phyloP scores from a whole-genome alignment of 1,140 invertebrate species.

The Brachionus paranguensis region DNA sequence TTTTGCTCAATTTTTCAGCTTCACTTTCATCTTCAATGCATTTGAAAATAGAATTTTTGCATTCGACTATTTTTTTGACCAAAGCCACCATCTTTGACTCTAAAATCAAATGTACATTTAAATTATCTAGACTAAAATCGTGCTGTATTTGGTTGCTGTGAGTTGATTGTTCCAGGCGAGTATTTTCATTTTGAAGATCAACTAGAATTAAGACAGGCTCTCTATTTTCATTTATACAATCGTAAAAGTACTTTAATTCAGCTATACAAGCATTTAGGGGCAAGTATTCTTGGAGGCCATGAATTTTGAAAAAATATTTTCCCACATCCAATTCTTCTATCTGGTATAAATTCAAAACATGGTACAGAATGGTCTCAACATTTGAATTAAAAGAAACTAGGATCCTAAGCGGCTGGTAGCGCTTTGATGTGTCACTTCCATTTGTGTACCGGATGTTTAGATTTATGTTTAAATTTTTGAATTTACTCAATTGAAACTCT shows the following conservation, averaged over 20 bases:
- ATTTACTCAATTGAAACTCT: neutral
- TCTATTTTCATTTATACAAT: conserved; percentile 26
- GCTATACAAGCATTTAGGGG: neutral
- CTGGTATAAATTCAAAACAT: neutral
- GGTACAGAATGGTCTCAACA: conserved; percentile 6
- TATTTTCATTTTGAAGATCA: neutral
- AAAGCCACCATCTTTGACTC: neutral
- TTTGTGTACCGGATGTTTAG: neutral
- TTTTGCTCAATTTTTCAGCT: neutral
- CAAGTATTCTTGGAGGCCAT: conserved; percentile 32
- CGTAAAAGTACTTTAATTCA: conserved; percentile 23
- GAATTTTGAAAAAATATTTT: conserved; percentile 37
- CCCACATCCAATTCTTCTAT: neutral
- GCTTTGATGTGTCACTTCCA: neutral
- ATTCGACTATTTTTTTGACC: neutral
- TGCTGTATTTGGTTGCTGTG: neutral
- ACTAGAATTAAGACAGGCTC: conserved; percentile 7
- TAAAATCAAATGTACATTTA: neutral
- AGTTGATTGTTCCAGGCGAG: neutral
- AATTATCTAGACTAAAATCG: neutral
- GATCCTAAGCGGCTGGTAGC: neutral
- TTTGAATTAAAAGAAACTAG: neutral
- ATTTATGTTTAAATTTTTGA: neutral
- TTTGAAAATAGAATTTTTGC: neutral
- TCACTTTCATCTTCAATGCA: neutral